Evolutionary conservation across 2,888 invertebrate genomes (phyloP).

Genomic region (Tolmerus cingulatus): DNA sequence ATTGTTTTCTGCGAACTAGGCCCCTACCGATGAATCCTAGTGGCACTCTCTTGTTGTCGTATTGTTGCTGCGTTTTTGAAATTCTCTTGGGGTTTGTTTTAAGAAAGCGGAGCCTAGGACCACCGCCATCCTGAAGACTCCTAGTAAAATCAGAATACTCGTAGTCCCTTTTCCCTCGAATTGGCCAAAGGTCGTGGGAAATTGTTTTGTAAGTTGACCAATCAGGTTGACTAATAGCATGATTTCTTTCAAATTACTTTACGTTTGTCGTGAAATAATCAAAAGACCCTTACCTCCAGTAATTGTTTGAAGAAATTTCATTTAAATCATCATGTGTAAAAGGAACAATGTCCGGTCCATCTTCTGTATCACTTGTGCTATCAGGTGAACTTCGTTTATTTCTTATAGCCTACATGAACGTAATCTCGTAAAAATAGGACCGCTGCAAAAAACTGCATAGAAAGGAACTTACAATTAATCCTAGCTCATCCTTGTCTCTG

Average conservation of each 20-base stretch:
- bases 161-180: slow-evolving; percentile 68
- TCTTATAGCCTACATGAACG: neutral
- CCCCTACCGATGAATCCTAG: slow-evolving; percentile 44
- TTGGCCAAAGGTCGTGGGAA: slow-evolving; percentile 66
- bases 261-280: neutral
- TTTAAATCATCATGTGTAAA: neutral
- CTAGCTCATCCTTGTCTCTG: neutral
- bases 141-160: slow-evolving; percentile 11
- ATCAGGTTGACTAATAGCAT: neutral
- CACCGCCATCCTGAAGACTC: neutral
- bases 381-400: neutral
- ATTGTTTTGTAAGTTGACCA: slow-evolving; percentile 60
- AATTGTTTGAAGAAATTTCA: neutral
- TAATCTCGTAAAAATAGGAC: neutral
- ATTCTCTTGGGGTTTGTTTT: neutral
- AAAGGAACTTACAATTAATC: neutral
- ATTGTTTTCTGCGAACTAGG: neutral
- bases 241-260: neutral
- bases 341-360: neutral
- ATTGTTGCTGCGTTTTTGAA: neutral
- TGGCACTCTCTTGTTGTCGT: slow-evolving; percentile 38
- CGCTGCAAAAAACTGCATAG: neutral
- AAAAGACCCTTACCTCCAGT: neutral
- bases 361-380: neutral
- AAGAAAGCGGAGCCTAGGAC: neutral